Conservation (phyloP, 2,113 vertebrate species). For the Cinclus mexicanus region DNA sequence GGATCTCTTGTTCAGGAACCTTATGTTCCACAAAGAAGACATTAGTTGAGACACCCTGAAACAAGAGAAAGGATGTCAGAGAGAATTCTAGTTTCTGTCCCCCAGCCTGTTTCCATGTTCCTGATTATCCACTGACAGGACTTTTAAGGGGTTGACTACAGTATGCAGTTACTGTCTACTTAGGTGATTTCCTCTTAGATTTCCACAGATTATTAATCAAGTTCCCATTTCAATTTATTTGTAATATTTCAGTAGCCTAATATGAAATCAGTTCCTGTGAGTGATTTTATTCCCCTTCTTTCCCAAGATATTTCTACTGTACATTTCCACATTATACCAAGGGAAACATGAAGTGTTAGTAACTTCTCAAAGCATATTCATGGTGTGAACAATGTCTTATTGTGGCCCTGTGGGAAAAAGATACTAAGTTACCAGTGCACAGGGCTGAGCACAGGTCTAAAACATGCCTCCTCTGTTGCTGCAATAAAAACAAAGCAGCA, state of each 20-base stretch:
- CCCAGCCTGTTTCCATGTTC: background rate
- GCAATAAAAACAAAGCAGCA: background rate
- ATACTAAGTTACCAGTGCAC: background rate
- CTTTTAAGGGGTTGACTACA: background rate
- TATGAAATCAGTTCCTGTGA: background rate
- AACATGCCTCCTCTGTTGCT: background rate
- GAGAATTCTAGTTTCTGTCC: background rate
- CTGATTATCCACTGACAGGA: background rate
- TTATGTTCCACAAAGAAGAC: slow-evolving; percentile 90
- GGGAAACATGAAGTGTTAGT: background rate
- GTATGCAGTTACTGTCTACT: background rate
- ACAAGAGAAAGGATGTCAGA: background rate
- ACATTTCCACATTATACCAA: background rate
- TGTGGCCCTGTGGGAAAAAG: background rate
- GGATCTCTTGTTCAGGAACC: slow-evolving; percentile 81
- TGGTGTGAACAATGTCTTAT: background rate
- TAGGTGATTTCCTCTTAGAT: background rate
- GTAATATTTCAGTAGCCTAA: background rate
- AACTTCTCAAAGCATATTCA: background rate
- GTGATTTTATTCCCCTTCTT: background rate
- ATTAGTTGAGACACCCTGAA: slow-evolving; percentile 85
- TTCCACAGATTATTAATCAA: background rate
- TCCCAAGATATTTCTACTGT: background rate
- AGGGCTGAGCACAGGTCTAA: background rate
- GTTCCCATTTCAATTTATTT: background rate